Evolutionary conservation across 23 tunicate genomes (phyloP).

Genomic region (Ciona savignyi): DNA sequence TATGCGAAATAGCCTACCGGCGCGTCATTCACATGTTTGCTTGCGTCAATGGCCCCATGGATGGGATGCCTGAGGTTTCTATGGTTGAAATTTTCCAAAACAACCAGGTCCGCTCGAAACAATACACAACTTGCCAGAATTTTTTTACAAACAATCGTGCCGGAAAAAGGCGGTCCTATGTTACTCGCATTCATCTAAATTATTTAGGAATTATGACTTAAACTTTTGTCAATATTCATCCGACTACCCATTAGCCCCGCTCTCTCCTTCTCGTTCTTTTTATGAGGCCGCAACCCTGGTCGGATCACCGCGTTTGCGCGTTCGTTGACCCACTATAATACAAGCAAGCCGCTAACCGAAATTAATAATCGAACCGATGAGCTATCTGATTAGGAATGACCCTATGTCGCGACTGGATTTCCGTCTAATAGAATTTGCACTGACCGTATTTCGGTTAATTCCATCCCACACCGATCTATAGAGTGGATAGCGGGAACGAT

Average conservation of each 20-base stretch:
- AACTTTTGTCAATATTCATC: too few relatives aligned
- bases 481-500: background rate
- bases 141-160: too few relatives aligned
- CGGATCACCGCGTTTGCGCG: background rate
- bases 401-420: background rate
- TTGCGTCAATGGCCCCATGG: conserved; percentile 1
- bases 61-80: background rate
- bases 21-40: background rate
- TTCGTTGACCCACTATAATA: background rate
- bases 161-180: too few relatives aligned
- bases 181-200: too few relatives aligned
- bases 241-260: background rate
- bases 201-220: too few relatives aligned
- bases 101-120: too few relatives aligned
- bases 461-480: background rate
- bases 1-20: background rate
- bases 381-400: background rate
- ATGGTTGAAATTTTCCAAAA: background rate
- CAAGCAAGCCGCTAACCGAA: background rate
- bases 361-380: background rate
- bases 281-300: background rate
- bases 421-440: background rate
- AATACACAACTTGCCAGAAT: too few relatives aligned
- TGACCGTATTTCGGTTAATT: conserved; percentile 1
- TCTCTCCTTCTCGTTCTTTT: background rate